These are phyloP conservation scores for Cydia amplana DNA, from an alignment of 1,140 invertebrate genomes.

Conservation along the genomic window DNA sequence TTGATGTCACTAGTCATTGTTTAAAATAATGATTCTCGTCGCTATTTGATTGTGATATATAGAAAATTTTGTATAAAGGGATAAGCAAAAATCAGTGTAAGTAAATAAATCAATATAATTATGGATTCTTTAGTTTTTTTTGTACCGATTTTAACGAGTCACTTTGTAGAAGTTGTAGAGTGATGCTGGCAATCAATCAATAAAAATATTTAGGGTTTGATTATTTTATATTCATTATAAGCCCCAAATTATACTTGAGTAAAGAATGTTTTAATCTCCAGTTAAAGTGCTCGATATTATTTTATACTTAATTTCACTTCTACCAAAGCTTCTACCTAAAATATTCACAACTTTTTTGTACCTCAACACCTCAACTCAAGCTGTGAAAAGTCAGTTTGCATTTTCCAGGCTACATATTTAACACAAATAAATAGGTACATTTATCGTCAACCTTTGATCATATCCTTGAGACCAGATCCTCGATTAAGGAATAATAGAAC, in stretches of 20 bases:
- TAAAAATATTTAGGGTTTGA: no score
- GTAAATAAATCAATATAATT: conserved; percentile 45
- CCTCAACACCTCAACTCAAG: no score
- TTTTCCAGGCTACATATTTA: background rate
- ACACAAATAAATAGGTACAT: background rate
- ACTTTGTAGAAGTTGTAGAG: no score
- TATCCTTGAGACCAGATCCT: background rate
- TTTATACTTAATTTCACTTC: background rate
- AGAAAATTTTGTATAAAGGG: conserved; percentile 61
- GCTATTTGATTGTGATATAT: conserved; percentile 68
- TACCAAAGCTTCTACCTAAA: background rate
- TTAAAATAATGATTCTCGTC: conserved; percentile 48
- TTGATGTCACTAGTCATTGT: conserved; percentile 48
- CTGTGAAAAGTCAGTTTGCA: background rate
- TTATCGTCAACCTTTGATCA: background rate
- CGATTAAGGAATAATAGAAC: background rate
- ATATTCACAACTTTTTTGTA: background rate
- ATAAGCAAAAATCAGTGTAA: conserved; percentile 58
- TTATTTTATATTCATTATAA: no score
- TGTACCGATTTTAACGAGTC: background rate
- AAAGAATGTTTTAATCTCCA: no score
- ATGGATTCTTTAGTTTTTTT: background rate
- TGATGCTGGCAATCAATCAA: no score
- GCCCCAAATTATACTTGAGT: no score
- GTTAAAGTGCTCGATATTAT: no score